Evolutionary conservation across 2,797 vertebrate genomes (phyloP).

Genomic region (Fringilla coelebs): DNA sequence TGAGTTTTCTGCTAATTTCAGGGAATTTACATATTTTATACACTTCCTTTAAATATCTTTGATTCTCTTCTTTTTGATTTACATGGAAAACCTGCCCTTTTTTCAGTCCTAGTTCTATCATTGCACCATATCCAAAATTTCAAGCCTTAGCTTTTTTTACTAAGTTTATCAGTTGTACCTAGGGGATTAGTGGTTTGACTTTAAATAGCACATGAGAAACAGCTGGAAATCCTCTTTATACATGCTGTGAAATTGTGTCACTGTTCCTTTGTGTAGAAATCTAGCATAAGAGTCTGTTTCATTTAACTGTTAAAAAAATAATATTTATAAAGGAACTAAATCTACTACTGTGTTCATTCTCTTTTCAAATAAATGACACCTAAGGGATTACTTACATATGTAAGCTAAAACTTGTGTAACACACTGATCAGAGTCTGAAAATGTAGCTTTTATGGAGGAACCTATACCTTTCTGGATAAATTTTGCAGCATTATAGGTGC

Average conservation of each 20-base stretch:
- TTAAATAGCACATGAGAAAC: not conserved
- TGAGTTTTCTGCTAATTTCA: not conserved
- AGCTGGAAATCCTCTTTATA: not conserved
- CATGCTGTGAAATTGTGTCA: not conserved
- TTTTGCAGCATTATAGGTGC: not conserved
- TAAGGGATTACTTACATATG: not conserved
- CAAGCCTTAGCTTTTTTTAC: not conserved
- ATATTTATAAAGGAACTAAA: not conserved
- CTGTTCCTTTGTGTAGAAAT: not conserved
- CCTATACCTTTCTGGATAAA: not conserved
- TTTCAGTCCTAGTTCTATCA: not conserved
- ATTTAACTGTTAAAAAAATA: not conserved
- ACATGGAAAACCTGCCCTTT: not conserved
- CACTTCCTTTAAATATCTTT: not conserved
- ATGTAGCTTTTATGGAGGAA: not conserved
- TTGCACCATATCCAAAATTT: not conserved
- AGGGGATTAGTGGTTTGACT: not conserved
- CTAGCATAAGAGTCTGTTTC: not conserved
- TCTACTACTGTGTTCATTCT: not conserved
- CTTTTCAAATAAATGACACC: not conserved
- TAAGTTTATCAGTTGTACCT: not conserved
- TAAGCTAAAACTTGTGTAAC: not conserved
- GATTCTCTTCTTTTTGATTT: not conserved
- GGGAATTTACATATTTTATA: not conserved
- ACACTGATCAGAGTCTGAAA: not conserved